Percentiles rank a stretch among this genome's conserved stretches.
Evolutionary conservation across 2,797 vertebrate species (phyloP).

Genomic region (Hippoglossus hippoglossus): DNA sequence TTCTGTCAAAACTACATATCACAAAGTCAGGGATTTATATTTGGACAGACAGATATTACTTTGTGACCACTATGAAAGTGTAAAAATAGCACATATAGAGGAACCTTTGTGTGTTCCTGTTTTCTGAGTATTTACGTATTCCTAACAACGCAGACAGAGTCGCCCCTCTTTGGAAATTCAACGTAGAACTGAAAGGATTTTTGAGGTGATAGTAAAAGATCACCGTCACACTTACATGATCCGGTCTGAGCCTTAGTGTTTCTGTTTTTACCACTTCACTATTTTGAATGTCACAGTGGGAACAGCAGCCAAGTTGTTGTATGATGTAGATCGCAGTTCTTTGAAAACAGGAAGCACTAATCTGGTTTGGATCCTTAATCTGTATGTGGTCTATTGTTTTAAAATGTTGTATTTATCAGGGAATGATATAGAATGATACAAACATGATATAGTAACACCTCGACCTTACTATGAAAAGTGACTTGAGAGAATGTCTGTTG

Average conservation of each 20-base stretch:
- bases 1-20: conserved; percentile 5
- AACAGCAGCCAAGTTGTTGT: conserved; percentile 9
- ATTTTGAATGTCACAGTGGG: conserved; percentile 29
- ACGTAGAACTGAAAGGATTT: conserved; percentile 54
- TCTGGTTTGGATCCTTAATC: too few relatives aligned
- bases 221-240: not conserved
- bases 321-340: not conserved
- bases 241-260: conserved; percentile 21
- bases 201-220: not conserved
- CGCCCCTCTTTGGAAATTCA: conserved; percentile 38
- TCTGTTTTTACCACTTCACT: conserved; percentile 42
- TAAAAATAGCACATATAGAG: conserved; percentile 37
- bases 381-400: too few relatives aligned
- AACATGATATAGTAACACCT: too few relatives aligned
- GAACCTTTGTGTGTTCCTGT: conserved; percentile 28
- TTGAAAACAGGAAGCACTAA: not conserved
- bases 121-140: not conserved
- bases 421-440: too few relatives aligned
- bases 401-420: too few relatives aligned
- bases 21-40: conserved; percentile 13
- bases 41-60: conserved; percentile 21
- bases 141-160: not conserved
- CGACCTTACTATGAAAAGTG: too few relatives aligned
- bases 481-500: too few relatives aligned
- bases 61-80: conserved; percentile 1